phyloP scores from a whole-genome alignment of 2,113 vertebrate genomes.

The Rousettus leschenaultii region DNA sequence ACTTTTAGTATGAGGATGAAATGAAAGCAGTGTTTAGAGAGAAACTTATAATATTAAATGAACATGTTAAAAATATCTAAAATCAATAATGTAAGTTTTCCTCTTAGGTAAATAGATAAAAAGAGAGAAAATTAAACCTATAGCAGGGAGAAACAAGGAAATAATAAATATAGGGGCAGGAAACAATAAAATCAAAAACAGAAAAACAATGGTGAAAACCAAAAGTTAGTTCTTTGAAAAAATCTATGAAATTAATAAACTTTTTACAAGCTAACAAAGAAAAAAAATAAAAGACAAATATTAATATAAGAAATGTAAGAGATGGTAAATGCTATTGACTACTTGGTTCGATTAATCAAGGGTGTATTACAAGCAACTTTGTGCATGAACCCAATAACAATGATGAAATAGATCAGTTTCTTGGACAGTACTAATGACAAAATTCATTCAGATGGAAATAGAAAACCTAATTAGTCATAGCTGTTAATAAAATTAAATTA shows the following conservation, averaged over 20 bases:
- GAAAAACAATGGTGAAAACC: neutral
- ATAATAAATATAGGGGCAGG: neutral
- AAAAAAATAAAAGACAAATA: neutral
- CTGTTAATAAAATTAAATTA: neutral
- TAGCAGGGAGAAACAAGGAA: neutral
- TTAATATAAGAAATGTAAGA: neutral
- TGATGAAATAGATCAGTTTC: neutral
- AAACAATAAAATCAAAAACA: neutral
- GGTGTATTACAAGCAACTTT: neutral
- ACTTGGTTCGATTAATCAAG: neutral
- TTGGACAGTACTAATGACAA: neutral
- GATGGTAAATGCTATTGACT: neutral
- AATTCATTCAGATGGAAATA: neutral
- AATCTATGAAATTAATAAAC: neutral
- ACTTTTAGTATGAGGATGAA: neutral
- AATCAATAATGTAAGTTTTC: neutral
- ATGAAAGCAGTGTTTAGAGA: neutral
- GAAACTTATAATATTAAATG: neutral
- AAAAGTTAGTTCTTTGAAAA: neutral
- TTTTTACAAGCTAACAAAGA: neutral
- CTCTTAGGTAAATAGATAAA: neutral
- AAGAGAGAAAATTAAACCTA: neutral
- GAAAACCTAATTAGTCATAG: neutral
- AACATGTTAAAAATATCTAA: neutral
- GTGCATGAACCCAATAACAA: neutral